Conservation (phyloP, 2,888 invertebrate species). For the Epiblema foenella region DNA sequence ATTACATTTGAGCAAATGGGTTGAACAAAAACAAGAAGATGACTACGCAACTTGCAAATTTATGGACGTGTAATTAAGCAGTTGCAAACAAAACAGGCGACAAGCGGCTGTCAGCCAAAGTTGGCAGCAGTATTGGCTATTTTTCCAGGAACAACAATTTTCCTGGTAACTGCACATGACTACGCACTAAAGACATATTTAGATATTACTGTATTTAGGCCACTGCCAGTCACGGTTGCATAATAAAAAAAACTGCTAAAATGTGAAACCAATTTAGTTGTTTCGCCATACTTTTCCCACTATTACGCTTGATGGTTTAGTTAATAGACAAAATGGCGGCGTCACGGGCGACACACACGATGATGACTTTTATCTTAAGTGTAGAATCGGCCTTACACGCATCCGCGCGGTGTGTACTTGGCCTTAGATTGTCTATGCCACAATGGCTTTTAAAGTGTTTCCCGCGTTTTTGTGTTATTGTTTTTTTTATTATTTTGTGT, state of each 20-base stretch:
- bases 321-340: constrained; percentile 78
- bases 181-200: constrained; percentile 37
- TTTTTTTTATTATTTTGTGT: constrained; percentile 30
- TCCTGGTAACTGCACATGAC: no score
- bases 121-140: no score
- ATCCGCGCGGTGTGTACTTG: constrained; percentile 67
- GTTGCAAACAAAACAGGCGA: no score
- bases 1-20: no score
- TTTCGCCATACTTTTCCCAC: constrained; percentile 75
- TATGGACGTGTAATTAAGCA: no score
- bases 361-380: constrained; percentile 78
- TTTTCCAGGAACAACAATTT: no score
- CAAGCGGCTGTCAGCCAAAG: no score
- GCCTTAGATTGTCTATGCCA: constrained; percentile 55
- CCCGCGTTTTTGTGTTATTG: constrained; percentile 31
- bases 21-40: no score
- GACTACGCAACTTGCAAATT: no score
- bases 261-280: constrained; percentile 65
- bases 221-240: constrained; percentile 47
- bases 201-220: constrained; percentile 27
- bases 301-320: constrained; percentile 66
- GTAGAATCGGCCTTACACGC: constrained; percentile 78
- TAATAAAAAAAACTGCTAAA: constrained; percentile 56
- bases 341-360: constrained; percentile 78
- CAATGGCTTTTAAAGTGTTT: constrained; percentile 42